Evolutionary conservation across 30 jellyfish, hydroid and myxozoan species (phyloP), one percentile per base, ranked within the genome.

Genomic region (Catostylus mosaicus): DNA sequence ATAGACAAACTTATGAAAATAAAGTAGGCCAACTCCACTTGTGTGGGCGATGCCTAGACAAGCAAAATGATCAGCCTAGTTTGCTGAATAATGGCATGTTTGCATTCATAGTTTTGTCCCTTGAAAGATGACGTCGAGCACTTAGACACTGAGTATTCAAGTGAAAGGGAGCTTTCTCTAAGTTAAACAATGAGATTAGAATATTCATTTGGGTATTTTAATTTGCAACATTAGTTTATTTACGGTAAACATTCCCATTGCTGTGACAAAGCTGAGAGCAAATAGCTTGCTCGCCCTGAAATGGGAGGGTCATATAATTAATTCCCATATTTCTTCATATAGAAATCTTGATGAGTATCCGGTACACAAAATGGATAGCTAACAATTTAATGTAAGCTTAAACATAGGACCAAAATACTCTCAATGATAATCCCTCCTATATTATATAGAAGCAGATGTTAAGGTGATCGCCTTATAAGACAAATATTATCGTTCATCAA

Each of bases 21-120:
- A 65, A 32, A 67, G 70, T 35, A 22, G 51, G 60, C 60, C 64
- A 66, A 66, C 75, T 70, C 92, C 80, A 68, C 92, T 82, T 82
- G 92, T 82, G 92, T 70, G 92, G 92, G 92, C 92, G 86, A 82
- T 37, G 37, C 60, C 27, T 45, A 67, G 50, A 43, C 75, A 37
- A 37, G 57, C 50, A 46, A 33, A 22, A 65, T 8, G 30, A 40
- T 34, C 35, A 33, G 38, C 48, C 19, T 38, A 26, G 86, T 54
- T 70, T 47, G 43, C 68, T 0, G 37, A 68, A 66, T 5, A 75
- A 30, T 59, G 80, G n/a, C 77, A 29, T 80, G 56, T 82, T 68
- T 68, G 27, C 78, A 32, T 68, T 57, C 36, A 30, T 5, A 29
- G 14, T 47, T 23, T 43, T 67, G 60, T 52, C 82, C 56, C 40